Conservation (phyloP, 2,113 vertebrate genomes). For the Lagopus muta region DNA sequence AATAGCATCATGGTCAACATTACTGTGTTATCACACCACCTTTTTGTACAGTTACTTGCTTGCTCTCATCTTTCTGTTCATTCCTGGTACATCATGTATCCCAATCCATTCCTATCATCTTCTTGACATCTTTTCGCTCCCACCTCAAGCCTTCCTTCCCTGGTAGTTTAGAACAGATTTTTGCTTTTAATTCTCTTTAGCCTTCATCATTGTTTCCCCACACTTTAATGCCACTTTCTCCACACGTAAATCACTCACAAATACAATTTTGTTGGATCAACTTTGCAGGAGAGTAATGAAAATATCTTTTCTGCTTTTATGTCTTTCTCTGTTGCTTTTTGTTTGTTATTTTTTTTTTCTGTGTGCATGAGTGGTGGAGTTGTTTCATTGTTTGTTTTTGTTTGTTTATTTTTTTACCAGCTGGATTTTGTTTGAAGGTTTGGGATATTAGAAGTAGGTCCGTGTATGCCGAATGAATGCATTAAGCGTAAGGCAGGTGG, state of each 20-base stretch:
- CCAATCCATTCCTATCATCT: not conserved
- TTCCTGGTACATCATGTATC: not conserved
- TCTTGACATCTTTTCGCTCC: not conserved
- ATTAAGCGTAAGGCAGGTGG: not conserved
- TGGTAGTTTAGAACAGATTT: not conserved
- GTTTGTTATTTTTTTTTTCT: not conserved
- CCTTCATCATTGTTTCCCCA: not conserved
- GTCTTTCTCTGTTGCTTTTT: not conserved
- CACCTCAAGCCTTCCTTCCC: not conserved
- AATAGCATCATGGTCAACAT: not conserved
- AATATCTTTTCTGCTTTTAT: not conserved
- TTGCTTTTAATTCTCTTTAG: not conserved
- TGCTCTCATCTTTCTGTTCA: fast-evolving
- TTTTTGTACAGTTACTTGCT: fast-evolving
- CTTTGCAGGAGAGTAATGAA: not conserved
- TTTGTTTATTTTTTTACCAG: not conserved
- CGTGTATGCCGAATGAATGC: not conserved
- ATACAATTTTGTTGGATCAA: not conserved
- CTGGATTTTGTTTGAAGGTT: not conserved
- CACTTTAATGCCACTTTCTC: not conserved
- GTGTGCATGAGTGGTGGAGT: not conserved
- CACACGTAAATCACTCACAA: not conserved
- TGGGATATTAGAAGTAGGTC: not conserved
- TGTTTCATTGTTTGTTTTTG: not conserved
- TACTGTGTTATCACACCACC: not conserved